These are phyloP conservation scores for Stegana nigrithorax DNA, from an alignment of 2,888 invertebrate species.

Conservation along the genomic window DNA sequence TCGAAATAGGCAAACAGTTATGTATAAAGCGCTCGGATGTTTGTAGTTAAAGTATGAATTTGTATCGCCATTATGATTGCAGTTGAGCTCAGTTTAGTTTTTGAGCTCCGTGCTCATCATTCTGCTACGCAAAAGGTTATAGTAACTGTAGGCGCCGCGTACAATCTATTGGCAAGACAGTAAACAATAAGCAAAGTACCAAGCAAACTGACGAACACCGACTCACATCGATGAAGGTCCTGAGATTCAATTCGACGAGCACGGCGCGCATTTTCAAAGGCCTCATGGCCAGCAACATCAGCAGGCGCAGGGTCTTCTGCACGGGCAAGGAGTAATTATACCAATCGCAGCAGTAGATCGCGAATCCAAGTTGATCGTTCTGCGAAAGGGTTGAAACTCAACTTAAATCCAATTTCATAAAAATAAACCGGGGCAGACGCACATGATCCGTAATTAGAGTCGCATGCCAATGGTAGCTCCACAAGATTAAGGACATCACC, in stretches of 20 bases:
- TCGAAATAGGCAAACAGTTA: no score
- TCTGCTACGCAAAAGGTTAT: slow-evolving; percentile 53
- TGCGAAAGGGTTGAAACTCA: slow-evolving; percentile 23
- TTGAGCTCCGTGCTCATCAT: no score
- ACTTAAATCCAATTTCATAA: slow-evolving; percentile 13
- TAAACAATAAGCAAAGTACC: neutral
- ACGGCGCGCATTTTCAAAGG: slow-evolving; percentile 56
- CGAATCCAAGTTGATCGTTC: slow-evolving; percentile 48
- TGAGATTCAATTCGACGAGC: slow-evolving; percentile 52
- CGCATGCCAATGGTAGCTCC: slow-evolving; percentile 64
- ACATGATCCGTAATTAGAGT: slow-evolving; percentile 48
- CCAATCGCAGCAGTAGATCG: slow-evolving; percentile 54
- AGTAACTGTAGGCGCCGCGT: slow-evolving; percentile 62
- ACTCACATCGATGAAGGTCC: slow-evolving; percentile 56
- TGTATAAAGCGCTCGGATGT: no score
- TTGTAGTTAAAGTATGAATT: no score
- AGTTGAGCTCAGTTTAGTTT: no score
- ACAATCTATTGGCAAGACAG: slow-evolving; percentile 48
- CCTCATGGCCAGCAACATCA: slow-evolving; percentile 49
- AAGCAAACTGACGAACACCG: neutral
- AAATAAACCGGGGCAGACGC: no score
- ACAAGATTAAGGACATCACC: slow-evolving; percentile 50
- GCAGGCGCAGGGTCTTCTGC: slow-evolving; percentile 44
- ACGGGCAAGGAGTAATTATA: slow-evolving; percentile 47
- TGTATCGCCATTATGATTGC: no score